phyloP scores from a whole-genome alignment of 1,140 invertebrate species.

The Rhagoletis pomonella region DNA sequence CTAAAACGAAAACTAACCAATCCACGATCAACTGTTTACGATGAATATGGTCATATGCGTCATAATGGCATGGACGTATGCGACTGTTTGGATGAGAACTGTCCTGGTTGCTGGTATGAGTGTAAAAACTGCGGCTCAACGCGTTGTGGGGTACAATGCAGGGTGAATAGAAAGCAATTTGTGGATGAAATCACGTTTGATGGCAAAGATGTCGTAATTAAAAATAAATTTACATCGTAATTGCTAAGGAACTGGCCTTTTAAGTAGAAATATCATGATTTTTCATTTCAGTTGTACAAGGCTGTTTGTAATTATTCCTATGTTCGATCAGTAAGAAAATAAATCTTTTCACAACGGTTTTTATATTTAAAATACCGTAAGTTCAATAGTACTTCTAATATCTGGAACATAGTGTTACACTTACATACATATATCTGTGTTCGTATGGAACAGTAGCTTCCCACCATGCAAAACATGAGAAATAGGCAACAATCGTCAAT shows the following conservation, averaged over 20 bases:
- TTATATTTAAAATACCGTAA: too few species aligned
- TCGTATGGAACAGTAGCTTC: too few species aligned
- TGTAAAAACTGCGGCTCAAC: conserved; percentile 66
- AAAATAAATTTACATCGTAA: conserved; percentile 56
- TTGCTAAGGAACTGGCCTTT: too few species aligned
- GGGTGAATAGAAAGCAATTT: conserved; percentile 67
- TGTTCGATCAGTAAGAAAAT: too few species aligned
- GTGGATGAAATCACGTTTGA: conserved; percentile 68
- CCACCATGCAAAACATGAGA: too few species aligned
- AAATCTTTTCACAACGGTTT: too few species aligned
- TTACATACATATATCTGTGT: too few species aligned
- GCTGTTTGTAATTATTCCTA: not conserved
- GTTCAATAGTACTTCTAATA: too few species aligned
- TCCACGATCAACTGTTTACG: conserved; percentile 60
- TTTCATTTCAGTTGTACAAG: not conserved
- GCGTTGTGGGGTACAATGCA: conserved; percentile 67
- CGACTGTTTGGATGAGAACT: conserved; percentile 68
- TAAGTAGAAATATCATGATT: not conserved
- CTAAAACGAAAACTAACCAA: conserved; percentile 58
- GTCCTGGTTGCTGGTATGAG: conserved; percentile 67
- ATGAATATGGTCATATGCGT: conserved; percentile 67
- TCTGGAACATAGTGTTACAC: too few species aligned
- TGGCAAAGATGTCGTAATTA: conserved; percentile 66
- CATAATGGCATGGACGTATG: conserved; percentile 65
- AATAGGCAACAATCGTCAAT: too few species aligned